phyloP scores from a whole-genome alignment of 2,797 vertebrate species.

The Arrhamphus sclerolepis region DNA sequence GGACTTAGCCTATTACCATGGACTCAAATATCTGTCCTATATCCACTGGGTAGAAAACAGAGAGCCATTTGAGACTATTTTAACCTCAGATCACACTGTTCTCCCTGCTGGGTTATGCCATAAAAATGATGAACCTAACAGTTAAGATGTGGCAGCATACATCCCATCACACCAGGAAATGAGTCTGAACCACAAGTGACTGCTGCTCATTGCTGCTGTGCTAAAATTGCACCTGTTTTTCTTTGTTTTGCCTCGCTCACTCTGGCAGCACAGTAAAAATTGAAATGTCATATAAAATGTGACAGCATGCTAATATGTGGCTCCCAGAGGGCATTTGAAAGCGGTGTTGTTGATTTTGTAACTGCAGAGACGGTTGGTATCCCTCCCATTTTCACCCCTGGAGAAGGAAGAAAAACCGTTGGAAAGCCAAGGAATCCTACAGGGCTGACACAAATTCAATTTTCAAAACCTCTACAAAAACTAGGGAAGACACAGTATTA shows the following conservation, averaged over 20 bases:
- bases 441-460: constrained; percentile 52
- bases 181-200: constrained; percentile 71
- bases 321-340: constrained; percentile 78
- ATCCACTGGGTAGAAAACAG: constrained; percentile 65
- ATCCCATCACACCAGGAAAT: constrained; percentile 68
- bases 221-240: constrained; percentile 81
- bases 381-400: constrained; percentile 57
- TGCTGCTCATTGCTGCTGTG: constrained; percentile 62
- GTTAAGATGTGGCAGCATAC: constrained; percentile 63
- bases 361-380: constrained; percentile 60
- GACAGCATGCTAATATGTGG: constrained; percentile 79
- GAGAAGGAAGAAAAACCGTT: constrained; percentile 23
- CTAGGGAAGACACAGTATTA: constrained; percentile 46
- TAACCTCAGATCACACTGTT: constrained; percentile 72
- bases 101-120: constrained; percentile 61
- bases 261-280: constrained; percentile 74
- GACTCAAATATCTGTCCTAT: constrained; percentile 78
- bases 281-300: constrained; percentile 80
- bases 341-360: constrained; percentile 76
- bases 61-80: constrained; percentile 69
- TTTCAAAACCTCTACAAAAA: constrained; percentile 46
- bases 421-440: constrained; percentile 55
- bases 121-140: constrained; percentile 74
- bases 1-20: constrained; percentile 68
- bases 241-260: constrained; percentile 67